phyloP scores from a whole-genome alignment of 2,113 vertebrate genomes.

The Alectura lathami region DNA sequence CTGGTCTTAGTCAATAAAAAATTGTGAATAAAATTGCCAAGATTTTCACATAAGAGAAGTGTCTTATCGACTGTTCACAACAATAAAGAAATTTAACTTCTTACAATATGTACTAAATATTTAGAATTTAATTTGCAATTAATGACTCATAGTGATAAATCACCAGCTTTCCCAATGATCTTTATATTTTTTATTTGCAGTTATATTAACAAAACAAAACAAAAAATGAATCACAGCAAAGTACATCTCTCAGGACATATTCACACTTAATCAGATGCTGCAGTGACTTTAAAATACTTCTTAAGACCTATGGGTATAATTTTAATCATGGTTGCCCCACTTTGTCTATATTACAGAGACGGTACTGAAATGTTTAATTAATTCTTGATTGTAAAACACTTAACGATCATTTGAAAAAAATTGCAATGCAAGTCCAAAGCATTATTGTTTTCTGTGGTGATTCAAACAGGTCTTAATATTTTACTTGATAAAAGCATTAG shows the following conservation, averaged over 20 bases:
- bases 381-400: not conserved
- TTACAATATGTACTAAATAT: rapidly evolving
- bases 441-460: not conserved
- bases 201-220: not conserved
- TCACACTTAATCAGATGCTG: not conserved
- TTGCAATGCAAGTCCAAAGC: not conserved
- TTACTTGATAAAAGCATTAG: not conserved
- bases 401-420: not conserved
- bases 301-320: constrained; percentile 3
- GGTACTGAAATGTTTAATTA: constrained; percentile 17
- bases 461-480: not conserved
- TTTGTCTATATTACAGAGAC: not conserved
- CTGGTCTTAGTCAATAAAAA: not conserved
- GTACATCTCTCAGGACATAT: not conserved
- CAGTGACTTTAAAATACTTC: not conserved
- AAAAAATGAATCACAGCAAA: not conserved
- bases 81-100: not conserved
- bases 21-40: not conserved
- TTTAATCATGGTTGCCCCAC: not conserved
- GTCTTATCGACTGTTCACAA: not conserved
- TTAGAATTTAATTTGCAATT: not conserved
- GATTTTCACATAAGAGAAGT: not conserved
- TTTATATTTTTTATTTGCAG: not conserved
- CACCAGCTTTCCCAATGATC: not conserved
- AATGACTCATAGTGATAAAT: not conserved